phyloP scores from a whole-genome alignment of 1,140 invertebrate genomes.

The Pseudoatta argentina region DNA sequence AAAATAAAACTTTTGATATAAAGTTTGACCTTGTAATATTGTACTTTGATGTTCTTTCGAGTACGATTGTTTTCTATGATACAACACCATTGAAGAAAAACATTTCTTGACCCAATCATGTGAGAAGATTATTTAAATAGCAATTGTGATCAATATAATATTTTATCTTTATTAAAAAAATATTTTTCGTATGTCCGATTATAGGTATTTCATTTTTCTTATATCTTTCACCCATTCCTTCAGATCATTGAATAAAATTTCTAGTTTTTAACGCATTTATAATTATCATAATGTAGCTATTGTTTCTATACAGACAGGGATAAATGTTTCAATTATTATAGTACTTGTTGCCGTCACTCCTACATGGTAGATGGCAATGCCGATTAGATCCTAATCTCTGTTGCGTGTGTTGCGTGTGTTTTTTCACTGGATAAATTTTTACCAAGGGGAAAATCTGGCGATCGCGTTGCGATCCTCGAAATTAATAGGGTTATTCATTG shows the following conservation, averaged over 20 bases:
- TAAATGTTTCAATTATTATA: slow-evolving; percentile 50
- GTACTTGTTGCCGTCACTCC: not conserved
- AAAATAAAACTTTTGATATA: not conserved
- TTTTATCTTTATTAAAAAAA: not conserved
- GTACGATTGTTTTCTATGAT: not conserved
- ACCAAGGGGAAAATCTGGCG: slow-evolving; percentile 17
- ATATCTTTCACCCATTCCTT: not conserved
- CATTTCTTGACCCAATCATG: not conserved
- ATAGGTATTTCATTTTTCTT: not conserved
- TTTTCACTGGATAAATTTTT: slow-evolving; percentile 9
- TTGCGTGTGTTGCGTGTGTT: not conserved
- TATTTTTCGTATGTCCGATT: not conserved
- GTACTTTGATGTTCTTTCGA: not conserved
- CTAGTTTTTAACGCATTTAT: not conserved
- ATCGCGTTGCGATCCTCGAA: slow-evolving; percentile 25
- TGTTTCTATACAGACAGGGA: not conserved
- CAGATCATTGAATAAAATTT: not conserved
- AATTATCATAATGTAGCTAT: not conserved
- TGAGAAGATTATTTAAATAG: not conserved
- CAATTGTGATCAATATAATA: not conserved
- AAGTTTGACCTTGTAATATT: not conserved
- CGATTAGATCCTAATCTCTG: slow-evolving; percentile 34
- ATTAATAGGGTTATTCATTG: slow-evolving; percentile 44
- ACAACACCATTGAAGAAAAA: not conserved
- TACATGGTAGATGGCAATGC: not conserved